phyloP scores from a whole-genome alignment of 30 jellyfish, hydroid and myxozoan species.

The Nemopilema nomurai region DNA sequence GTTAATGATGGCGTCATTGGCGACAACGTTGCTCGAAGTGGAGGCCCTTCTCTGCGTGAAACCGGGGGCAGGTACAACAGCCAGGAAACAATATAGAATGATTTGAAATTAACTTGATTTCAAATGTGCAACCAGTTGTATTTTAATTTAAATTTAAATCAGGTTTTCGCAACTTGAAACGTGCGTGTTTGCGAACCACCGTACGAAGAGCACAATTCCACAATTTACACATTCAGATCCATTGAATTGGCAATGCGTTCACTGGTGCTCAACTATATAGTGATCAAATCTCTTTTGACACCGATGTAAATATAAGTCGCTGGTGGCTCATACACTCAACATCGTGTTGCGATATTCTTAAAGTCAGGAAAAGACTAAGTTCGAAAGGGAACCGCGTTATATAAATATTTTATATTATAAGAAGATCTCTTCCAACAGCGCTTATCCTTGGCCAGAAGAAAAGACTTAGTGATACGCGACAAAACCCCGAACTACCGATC shows the following conservation, averaged over 20 bases:
- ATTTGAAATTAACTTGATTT: neutral
- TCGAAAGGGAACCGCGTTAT: constrained; percentile 57
- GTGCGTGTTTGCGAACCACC: constrained; percentile 53
- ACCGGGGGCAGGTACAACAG: neutral
- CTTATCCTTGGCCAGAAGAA: constrained; percentile 24
- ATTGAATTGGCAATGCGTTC: constrained; percentile 63
- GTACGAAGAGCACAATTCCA: constrained; percentile 32
- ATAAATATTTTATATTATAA: constrained; percentile 33
- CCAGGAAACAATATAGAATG: neutral
- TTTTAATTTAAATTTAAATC: constrained; percentile 4
- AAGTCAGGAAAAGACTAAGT: constrained; percentile 55
- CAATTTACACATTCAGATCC: constrained; percentile 49
- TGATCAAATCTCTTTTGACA: constrained; percentile 68
- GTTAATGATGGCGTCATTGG: neutral
- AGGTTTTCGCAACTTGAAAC: constrained; percentile 24
- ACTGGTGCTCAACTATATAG: constrained; percentile 73
- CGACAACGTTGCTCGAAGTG: neutral
- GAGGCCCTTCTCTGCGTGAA: neutral
- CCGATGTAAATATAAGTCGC: constrained; percentile 49
- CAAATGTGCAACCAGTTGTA: constrained; percentile 37
- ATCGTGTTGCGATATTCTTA: constrained; percentile 34
- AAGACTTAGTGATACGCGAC: neutral
- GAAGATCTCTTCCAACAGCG: constrained; percentile 49
- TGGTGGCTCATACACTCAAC: constrained; percentile 57
- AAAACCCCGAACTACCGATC: neutral